Base-by-base conservation (phyloP, 2,797 vertebrate species). In the Monodelphis domestica region DNA sequence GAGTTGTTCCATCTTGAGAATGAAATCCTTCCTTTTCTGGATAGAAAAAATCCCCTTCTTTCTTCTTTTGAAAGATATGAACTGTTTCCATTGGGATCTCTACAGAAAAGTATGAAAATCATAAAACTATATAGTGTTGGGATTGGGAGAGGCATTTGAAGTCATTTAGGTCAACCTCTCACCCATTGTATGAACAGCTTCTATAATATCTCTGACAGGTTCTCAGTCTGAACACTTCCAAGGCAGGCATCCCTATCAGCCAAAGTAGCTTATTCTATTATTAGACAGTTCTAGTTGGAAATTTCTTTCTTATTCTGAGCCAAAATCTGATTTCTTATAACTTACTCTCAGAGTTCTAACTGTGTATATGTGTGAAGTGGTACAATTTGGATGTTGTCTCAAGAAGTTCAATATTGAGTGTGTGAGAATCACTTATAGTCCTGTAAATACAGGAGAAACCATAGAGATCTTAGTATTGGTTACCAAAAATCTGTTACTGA, bases 1-100 rank as follows among this genome's bases (percentile, higher is more conserved):
- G 59, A 87, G 1, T 87, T 30, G 53, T 15, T 88, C 15, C 51
- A 55, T 92, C 88, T 89, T 93, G 90, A 91, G 94, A 93, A 88
- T 15, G 6, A 52, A 94, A 28, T 52, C 5, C 51, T 89, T 91
- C 54, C 93, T 94, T 30, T 78, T 7, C 1, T 90, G 53, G n/a
- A 0, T 91, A 50, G 45, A 52, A 45, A 93, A 92, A 88, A 45
- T 93, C 57, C 90, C 50, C 3, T 5, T 17, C 12, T 24, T 10
- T 54, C 45, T 38, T 91, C 17, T 53, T 90, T 28, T 29, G 5
- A 10, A 56, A 45, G 91, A 45, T 12, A n/a, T 3, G 4, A 50
- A 14, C 28, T n/a, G 29, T 53, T 50, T 12, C 45, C 26, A 0
- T 54, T n/a, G 70, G 21, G 12, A 30, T 54, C 59, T 78, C 6